Conservation (phyloP, 2,797 vertebrate species). For the Hydrophis major region DNA sequence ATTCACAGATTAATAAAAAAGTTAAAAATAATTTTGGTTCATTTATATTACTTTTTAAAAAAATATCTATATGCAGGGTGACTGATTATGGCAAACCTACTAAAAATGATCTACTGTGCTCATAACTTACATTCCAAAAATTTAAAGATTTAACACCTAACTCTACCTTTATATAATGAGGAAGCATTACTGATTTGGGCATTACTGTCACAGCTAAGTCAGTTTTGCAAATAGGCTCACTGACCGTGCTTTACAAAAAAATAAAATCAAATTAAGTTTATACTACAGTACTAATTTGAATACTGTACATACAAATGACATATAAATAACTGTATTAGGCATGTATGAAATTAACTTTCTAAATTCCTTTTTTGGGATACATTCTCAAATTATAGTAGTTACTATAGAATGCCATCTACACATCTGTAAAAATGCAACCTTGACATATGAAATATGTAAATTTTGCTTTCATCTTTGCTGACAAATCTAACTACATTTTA, state of each 20-base stretch:
- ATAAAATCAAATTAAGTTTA: background rate
- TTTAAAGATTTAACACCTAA: slow-evolving; percentile 22
- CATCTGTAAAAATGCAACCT: slow-evolving; percentile 42
- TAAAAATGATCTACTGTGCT: slow-evolving; percentile 34
- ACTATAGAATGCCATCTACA: slow-evolving; percentile 53
- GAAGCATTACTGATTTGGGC: background rate
- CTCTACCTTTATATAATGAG: background rate
- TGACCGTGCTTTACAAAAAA: background rate
- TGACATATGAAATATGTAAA: slow-evolving; percentile 41
- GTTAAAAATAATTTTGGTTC: slow-evolving; percentile 44
- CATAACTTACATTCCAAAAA: slow-evolving; percentile 34
- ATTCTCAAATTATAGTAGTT: slow-evolving; percentile 63
- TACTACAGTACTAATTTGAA: slow-evolving; percentile 23
- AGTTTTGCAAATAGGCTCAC: background rate
- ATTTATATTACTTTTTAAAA: slow-evolving; percentile 13
- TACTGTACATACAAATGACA: background rate
- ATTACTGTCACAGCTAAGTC: background rate
- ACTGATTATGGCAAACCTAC: slow-evolving; percentile 35
- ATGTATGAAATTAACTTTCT: slow-evolving; percentile 31
- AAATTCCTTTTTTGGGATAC: slow-evolving; percentile 49
- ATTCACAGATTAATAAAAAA: slow-evolving; percentile 36
- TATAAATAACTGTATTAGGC: slow-evolving; percentile 49
- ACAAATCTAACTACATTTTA: slow-evolving; percentile 27
- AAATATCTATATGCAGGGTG: slow-evolving; percentile 18
- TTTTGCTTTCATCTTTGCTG: slow-evolving; percentile 19